These are phyloP conservation scores for Tragelaphus imberbis DNA, from an alignment of 2,113 vertebrate species.

Conservation along the genomic window DNA sequence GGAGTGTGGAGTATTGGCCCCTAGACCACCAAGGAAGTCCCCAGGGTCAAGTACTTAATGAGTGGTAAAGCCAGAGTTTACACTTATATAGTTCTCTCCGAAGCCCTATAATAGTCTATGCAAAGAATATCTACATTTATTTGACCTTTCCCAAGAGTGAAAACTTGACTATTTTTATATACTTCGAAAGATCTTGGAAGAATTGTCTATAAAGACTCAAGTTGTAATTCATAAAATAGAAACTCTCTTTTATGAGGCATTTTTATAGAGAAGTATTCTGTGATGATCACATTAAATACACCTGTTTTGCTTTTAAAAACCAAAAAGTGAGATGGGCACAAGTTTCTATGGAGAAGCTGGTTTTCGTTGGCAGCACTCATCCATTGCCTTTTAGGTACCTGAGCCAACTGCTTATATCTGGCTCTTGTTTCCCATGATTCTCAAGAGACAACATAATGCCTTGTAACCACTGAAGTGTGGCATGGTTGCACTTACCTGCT, in stretches of 20 bases:
- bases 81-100: neutral
- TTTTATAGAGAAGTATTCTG: neutral
- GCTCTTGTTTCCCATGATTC: neutral
- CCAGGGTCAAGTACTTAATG: neutral
- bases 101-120: neutral
- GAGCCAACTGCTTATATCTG: neutral
- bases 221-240: neutral
- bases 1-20: neutral
- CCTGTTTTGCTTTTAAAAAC: neutral
- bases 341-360: neutral
- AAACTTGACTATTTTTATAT: neutral
- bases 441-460: neutral
- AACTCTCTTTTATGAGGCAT: neutral
- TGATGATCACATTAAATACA: neutral
- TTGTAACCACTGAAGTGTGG: neutral
- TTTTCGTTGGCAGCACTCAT: neutral
- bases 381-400: neutral
- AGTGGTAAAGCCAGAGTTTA: neutral
- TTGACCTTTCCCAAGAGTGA: neutral
- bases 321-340: neutral
- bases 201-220: neutral
- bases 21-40: neutral
- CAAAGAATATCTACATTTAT: neutral
- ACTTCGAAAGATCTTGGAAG: neutral
- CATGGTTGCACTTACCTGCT: neutral